These are phyloP conservation scores for Enteromius trimaculatus DNA, from an alignment of 2,797 vertebrate species.

Conservation along the genomic window DNA sequence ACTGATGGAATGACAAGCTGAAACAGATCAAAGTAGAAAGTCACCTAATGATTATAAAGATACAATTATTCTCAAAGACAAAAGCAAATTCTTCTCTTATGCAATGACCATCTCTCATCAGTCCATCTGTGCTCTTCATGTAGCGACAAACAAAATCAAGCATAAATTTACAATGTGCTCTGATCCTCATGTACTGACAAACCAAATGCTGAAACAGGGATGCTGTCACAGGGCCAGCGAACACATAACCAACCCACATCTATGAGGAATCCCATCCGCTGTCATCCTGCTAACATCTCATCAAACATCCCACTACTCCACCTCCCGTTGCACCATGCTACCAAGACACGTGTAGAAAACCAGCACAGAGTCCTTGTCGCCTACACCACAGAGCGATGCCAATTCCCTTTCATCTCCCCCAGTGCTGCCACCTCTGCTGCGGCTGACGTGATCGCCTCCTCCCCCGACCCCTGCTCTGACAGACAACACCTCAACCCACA, in stretches of 20 bases:
- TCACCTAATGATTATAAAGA: not conserved
- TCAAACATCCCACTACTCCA: conserved; percentile 1
- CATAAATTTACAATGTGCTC: conserved; percentile 26
- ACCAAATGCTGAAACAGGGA: not conserved
- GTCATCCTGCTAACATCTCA: not conserved
- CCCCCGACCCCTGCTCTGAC: conserved; percentile 38
- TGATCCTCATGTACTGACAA: not conserved
- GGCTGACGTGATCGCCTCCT: conserved; percentile 73
- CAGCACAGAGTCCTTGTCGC: conserved; percentile 35
- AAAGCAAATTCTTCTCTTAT: not conserved
- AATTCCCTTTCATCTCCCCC: conserved; percentile 74
- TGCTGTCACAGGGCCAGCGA: conserved; percentile 5
- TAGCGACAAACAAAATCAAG: conserved; percentile 8
- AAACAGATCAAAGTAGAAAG: not conserved
- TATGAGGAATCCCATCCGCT: conserved; percentile 32
- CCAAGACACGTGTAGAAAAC: conserved; percentile 3
- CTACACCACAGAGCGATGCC: conserved; percentile 62
- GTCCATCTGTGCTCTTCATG: conserved; percentile 28
- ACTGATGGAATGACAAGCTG: conserved; percentile 25
- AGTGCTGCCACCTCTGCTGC: conserved; percentile 69
- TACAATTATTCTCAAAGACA: not conserved
- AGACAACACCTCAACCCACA: conserved; percentile 79
- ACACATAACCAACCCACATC: conserved; percentile 6
- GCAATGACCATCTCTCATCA: conserved; percentile 13
- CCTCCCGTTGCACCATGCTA: conserved; percentile 35